Conservation (phyloP, 2,113 vertebrate genomes). For the Salvelinus alpinus region DNA sequence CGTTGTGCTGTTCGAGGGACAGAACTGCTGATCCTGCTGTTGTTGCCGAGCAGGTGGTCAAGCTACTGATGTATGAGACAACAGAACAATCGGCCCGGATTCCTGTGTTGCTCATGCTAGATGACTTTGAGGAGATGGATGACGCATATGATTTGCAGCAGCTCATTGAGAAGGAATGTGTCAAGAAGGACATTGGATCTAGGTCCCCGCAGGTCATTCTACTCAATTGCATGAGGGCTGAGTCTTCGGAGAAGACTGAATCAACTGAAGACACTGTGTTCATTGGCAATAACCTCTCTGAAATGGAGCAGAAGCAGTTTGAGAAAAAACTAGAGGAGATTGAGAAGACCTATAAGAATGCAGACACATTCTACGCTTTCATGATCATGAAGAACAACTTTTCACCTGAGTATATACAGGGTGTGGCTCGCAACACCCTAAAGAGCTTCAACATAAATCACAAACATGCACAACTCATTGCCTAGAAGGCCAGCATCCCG, state of each 20-base stretch:
- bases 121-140: conserved; percentile 81
- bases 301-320: conserved; percentile 75
- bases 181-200: conserved; percentile 55
- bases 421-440: conserved; percentile 75
- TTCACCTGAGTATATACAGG: conserved; percentile 72
- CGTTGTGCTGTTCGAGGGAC: conserved; percentile 77
- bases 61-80: conserved; percentile 67
- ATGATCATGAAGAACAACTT: conserved; percentile 87
- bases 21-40: conserved; percentile 60
- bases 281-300: conserved; percentile 69
- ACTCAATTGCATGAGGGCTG: conserved; percentile 82
- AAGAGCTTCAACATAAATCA: conserved; percentile 65
- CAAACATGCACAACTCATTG: conserved; percentile 74
- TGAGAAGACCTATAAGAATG: conserved; percentile 68
- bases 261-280: conserved; percentile 44
- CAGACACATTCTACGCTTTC: conserved; percentile 84
- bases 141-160: conserved; percentile 69
- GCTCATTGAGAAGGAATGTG: conserved; percentile 67
- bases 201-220: conserved; percentile 75
- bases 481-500: too few species aligned
- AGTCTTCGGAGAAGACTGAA: conserved; percentile 48
- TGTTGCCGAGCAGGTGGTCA: conserved; percentile 70
- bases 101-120: conserved; percentile 81
- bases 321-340: conserved; percentile 77
- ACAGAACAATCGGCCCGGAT: conserved; percentile 49